Evolutionary conservation across 2,797 vertebrate species (phyloP).

Genomic region (Aplochiton taeniatus): DNA sequence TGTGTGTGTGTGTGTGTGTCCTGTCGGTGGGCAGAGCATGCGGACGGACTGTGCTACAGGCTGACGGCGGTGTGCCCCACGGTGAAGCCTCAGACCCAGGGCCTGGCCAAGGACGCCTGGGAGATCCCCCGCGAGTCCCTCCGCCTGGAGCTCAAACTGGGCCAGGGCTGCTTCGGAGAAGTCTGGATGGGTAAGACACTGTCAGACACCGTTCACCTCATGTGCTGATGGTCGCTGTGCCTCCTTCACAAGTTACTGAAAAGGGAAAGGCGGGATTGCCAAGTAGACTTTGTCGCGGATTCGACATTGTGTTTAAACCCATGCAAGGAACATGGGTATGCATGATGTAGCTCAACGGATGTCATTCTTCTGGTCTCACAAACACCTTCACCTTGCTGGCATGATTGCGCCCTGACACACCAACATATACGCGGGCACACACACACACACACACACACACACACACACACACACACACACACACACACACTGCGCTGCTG

Average conservation of each 20-base stretch:
- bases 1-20: slow-evolving; percentile 18
- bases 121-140: slow-evolving; percentile 96
- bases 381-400: no score
- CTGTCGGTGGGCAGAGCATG: slow-evolving; percentile 81
- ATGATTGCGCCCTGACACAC: no score
- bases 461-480: background rate
- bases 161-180: slow-evolving; percentile 98
- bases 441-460: background rate
- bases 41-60: slow-evolving; percentile 93
- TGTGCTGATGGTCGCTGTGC: no score
- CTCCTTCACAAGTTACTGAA: no score
- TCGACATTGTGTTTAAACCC: no score
- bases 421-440: no score
- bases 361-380: no score
- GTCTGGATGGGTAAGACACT: slow-evolving; percentile 96
- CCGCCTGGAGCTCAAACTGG: slow-evolving; percentile 92
- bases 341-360: no score
- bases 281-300: no score
- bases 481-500: background rate
- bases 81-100: slow-evolving; percentile 98
- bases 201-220: no score
- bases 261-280: no score
- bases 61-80: slow-evolving; percentile 94
- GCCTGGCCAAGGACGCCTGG: slow-evolving; percentile 96
- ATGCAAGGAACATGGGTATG: no score